Evolutionary conservation across 2,797 vertebrate species (phyloP), one percentile per base, ranked within the genome.

Genomic region (Alosa sapidissima): DNA sequence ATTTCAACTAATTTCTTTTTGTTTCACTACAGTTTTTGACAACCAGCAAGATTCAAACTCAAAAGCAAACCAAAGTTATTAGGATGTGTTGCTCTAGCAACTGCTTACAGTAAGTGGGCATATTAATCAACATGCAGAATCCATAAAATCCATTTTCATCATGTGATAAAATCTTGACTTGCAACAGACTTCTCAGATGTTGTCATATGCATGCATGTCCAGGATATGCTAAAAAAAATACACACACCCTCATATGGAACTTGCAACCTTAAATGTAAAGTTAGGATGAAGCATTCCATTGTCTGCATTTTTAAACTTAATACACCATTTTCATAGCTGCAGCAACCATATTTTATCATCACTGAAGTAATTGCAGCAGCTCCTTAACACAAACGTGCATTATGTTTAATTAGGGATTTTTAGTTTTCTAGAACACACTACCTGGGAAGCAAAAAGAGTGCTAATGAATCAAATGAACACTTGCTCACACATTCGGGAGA

Each of bases 361-460:
- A 65, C 5, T 6, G 24, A 28, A 10, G 60, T 65, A 65, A 65
- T 65, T 65, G 24, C 60, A 65, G 60, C 60, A 10, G 60, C 60
- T 65, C 60, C 16, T 9, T 65, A 65, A 28, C 24, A 28, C 60
- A 65, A 28, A n/a, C 28, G n/a, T 28, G 24, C 60, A 65, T 65
- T 28, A 24, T 65, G 60, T 65, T 28, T 65, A 65, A 65, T 65
- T 65, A 65, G n/a, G 10, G 60, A 24, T 28, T n/a, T 65, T 65
- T n/a, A 65, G 24, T 28, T 65, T 65, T 65, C 28, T 65, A 28
- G n/a, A 65, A 65, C 60, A 65, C 60, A 28, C 60, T 65, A 65
- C 60, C 60, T 65, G 7, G 60, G 60, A 65, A 65, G 60, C 24
- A 28, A 65, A 28, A 10, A 11, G 6, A 7, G 60, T 1, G 24